Evolutionary conservation across 1,140 invertebrate species (phyloP), one percentile per base, ranked within the genome.

Genomic region (Heliconius hewitsoni): DNA sequence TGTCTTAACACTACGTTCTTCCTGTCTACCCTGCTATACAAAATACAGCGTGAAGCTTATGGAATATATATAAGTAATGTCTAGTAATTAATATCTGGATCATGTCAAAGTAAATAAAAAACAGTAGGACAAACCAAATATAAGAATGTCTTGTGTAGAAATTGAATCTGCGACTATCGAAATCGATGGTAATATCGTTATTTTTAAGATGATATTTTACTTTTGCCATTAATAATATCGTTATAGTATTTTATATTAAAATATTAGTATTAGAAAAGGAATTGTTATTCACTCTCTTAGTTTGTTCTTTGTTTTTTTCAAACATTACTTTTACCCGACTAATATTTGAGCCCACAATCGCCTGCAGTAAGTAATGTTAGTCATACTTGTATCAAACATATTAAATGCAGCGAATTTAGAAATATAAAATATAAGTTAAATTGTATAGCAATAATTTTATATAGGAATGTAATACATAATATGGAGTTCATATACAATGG

Each of bases 401-500:
- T 3, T 27, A 16, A 16, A 66, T 66, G 27, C 60, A 66, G 18
- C 60, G 60, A 66, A 66, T 66, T 66, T 66, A 66, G 23, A 66
- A 30, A 66, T 66, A 66, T 66, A 27, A 66, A 66, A 23, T 57
- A 23, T 23, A 55, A 5, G 2, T 55, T 60, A 9, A 66, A 30
- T 30, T 8, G 23, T 66, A 66, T 66, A 66, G 60, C 60, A 66
- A 66, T 66, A 66, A 66, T 66, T 27, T 66, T 66, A 66, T 66
- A 18, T 30, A n/a, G 2, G 23, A n/a, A 60, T 9, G 50, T 52
- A 8, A 52, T 52, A 52, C 9, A 23, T 60, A 60, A 60, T 60
- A 60, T 23, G n/a, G 19, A 11, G 55, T 60, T 60, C n/a, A 30
- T 66, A 30, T 16, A 11, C 11, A 66, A 27, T 66, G 23, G 11